A percentile compares a stretch with the other conserved stretches of the same genome.
Conservation (phyloP, 2,113 vertebrate genomes). For the Lontra canadensis region DNA sequence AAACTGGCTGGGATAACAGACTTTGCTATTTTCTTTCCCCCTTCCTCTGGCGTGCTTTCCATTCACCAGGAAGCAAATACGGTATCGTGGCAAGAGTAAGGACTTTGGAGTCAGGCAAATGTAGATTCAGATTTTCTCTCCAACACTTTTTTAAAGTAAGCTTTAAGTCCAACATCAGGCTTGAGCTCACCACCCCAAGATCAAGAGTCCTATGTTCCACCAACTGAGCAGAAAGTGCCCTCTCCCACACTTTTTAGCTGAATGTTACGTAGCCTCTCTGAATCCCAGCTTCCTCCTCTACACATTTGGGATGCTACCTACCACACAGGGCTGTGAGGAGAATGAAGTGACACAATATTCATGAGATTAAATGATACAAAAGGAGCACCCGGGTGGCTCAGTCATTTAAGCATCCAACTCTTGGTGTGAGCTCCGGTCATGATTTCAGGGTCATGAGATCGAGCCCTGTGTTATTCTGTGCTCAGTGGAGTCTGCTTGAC, state of each 20-base stretch:
- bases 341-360: background rate
- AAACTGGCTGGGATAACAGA: conserved; percentile 6
- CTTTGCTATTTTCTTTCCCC: background rate
- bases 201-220: background rate
- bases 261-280: background rate
- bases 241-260: background rate
- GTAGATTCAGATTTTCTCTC: background rate
- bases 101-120: background rate
- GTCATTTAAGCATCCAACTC: background rate
- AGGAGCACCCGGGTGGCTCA: background rate
- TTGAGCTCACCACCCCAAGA: background rate
- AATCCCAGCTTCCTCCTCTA: background rate
- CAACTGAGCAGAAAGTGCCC: background rate
- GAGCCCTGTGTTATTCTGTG: background rate
- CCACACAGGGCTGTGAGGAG: background rate
- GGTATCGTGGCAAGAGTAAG: conserved; percentile 15
- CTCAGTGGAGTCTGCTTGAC: background rate
- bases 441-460: background rate
- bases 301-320: background rate
- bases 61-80: conserved; percentile 9
- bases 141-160: background rate
- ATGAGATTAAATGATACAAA: background rate
- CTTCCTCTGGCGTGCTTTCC: background rate
- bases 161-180: background rate
- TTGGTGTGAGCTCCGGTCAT: background rate